A percentile compares a stretch with the other conserved stretches of the same genome.
Evolutionary conservation across 1,140 invertebrate genomes (phyloP).

Genomic region (Nasonia longicornis): DNA sequence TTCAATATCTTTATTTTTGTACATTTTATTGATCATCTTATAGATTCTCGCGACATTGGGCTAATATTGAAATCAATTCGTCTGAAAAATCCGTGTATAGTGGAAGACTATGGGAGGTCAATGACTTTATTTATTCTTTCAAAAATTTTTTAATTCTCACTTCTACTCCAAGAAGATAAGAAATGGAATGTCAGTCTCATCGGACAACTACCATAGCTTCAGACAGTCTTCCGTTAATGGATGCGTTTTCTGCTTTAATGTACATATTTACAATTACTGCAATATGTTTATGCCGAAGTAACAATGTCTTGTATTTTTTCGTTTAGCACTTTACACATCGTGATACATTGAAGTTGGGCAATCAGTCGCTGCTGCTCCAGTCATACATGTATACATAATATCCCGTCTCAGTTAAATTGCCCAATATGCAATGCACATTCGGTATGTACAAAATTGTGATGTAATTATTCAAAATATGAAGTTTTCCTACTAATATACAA

Average conservation of each 20-base stretch:
- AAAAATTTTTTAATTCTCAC: neutral
- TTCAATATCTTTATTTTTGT: slow-evolving; percentile 34
- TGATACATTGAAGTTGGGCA: slow-evolving; percentile 17
- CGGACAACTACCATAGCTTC: slow-evolving; percentile 37
- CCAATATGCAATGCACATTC: slow-evolving; percentile 24
- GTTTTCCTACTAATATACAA: slow-evolving; percentile 36
- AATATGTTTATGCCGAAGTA: slow-evolving; percentile 45
- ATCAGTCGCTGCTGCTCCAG: neutral
- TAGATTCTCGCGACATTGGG: slow-evolving; percentile 21
- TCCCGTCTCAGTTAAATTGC: slow-evolving; percentile 16
- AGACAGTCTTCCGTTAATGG: slow-evolving; percentile 37
- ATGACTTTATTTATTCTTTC: slow-evolving; percentile 17
- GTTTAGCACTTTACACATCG: slow-evolving; percentile 19
- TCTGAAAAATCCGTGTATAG: slow-evolving; percentile 29
- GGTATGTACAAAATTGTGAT: slow-evolving; percentile 44
- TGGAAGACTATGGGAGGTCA: slow-evolving; percentile 33
- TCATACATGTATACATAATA: slow-evolving; percentile 27
- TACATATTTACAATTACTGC: slow-evolving; percentile 55
- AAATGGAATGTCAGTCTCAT: slow-evolving; percentile 47
- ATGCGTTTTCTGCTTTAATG: slow-evolving; percentile 48
- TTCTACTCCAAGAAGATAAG: slow-evolving; percentile 5
- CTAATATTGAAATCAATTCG: slow-evolving; percentile 22
- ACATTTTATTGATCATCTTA: neutral
- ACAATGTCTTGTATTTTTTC: slow-evolving; percentile 27
- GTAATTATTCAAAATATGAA: slow-evolving; percentile 43